phyloP scores from a whole-genome alignment of 2,888 invertebrate genomes.

The Clusia tigrina region DNA sequence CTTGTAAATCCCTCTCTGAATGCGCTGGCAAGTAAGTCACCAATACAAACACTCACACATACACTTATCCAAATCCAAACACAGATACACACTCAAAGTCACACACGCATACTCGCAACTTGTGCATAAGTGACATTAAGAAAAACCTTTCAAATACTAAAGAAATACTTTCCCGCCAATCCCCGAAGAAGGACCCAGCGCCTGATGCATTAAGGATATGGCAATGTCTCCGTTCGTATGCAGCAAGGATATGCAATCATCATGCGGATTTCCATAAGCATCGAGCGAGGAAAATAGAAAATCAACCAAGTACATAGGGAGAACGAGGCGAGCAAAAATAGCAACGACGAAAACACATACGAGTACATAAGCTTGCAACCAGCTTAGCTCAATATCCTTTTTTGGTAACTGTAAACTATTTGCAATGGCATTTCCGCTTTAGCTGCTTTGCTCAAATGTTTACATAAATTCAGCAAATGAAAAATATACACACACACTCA shows the following conservation, averaged over 20 bases:
- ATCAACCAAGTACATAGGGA: slow-evolving; percentile 33
- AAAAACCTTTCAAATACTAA: slow-evolving; percentile 56
- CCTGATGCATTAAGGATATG: slow-evolving; percentile 48
- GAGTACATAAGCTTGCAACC: background rate
- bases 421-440: slow-evolving; percentile 51
- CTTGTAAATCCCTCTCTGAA: slow-evolving; percentile 58
- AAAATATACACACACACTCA: slow-evolving; percentile 15
- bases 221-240: slow-evolving; percentile 44
- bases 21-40: slow-evolving; percentile 58
- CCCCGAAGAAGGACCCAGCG: background rate
- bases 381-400: slow-evolving; percentile 52
- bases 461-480: slow-evolving; percentile 10
- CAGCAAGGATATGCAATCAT: slow-evolving; percentile 55
- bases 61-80: slow-evolving; percentile 54
- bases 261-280: slow-evolving; percentile 56
- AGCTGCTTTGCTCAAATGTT: slow-evolving; percentile 21
- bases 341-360: slow-evolving; percentile 23
- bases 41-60: slow-evolving; percentile 47
- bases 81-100: slow-evolving; percentile 26
- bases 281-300: slow-evolving; percentile 48
- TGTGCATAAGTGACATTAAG: slow-evolving; percentile 59
- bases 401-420: slow-evolving; percentile 50
- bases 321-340: slow-evolving; percentile 31
- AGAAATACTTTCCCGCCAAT: slow-evolving; percentile 47
- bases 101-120: slow-evolving; percentile 48